A percentile compares a stretch with the other conserved stretches of the same genome.
These are phyloP conservation scores for Dinothrombium tinctorium DNA, from an alignment of 1,140 invertebrate genomes.

Conservation along the genomic window DNA sequence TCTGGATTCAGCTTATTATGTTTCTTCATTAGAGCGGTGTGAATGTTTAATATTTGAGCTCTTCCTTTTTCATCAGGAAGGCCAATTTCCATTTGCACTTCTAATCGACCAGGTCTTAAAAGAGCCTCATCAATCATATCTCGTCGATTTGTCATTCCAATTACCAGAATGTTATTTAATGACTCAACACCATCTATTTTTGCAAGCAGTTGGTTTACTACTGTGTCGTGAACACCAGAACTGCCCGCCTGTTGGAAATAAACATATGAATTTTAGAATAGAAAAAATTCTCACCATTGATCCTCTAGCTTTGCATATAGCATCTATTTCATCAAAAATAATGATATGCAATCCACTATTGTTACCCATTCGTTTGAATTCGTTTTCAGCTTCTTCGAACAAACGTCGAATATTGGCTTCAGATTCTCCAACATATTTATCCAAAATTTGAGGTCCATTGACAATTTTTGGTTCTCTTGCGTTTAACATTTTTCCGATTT, in stretches of 20 bases:
- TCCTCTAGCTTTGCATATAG: conserved; percentile 94
- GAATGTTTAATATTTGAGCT: conserved; percentile 85
- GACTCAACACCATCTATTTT: conserved; percentile 99
- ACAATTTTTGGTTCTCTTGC: conserved; percentile 97
- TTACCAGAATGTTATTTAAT: conserved; percentile 95
- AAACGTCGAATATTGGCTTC: conserved; percentile 89
- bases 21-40: conserved; percentile 71
- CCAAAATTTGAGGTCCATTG: conserved; percentile 96
- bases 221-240: conserved; percentile 70
- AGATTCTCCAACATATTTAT: conserved; percentile 99
- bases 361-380: conserved; percentile 57
- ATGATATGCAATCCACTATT: conserved; percentile 97
- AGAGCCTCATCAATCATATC: conserved; percentile 99
- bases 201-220: conserved; percentile 92
- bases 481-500: conserved; percentile 98
- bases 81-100: conserved; percentile 93
- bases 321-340: conserved; percentile 99
- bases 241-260: conserved; percentile 24
- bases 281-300: conserved; percentile 49
- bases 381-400: conserved; percentile 96
- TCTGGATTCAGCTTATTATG: conserved; percentile 70
- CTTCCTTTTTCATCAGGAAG: conserved; percentile 74
- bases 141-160: conserved; percentile 69
- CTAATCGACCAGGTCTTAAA: conserved; percentile 78
- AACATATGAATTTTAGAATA: conserved; percentile 1